phyloP scores from a whole-genome alignment of 2,113 vertebrate species.

The Balaeniceps rex region DNA sequence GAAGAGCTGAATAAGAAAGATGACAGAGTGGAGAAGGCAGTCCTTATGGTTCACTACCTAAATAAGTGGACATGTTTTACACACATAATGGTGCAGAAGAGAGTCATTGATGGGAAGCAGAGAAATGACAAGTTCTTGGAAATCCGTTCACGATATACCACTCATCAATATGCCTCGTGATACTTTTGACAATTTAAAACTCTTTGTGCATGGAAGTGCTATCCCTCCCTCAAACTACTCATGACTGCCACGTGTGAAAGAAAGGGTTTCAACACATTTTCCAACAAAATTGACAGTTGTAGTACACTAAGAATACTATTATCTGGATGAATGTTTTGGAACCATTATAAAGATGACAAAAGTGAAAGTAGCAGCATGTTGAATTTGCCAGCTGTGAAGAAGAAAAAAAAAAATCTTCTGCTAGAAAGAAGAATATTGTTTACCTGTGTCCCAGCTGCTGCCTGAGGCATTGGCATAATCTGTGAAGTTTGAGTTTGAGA shows the following conservation, averaged over 20 bases:
- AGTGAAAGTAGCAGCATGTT: constrained; percentile 1
- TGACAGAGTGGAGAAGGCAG: not conserved
- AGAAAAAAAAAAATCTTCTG: not conserved
- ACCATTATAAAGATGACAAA: constrained; percentile 13
- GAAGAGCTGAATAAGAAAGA: constrained; percentile 10
- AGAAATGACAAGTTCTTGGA: not conserved
- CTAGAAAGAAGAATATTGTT: constrained; percentile 8
- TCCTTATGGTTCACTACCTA: not conserved
- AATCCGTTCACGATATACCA: not conserved
- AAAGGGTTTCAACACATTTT: not conserved
- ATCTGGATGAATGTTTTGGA: not conserved
- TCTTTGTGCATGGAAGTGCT: not conserved
- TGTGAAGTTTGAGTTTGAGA: constrained; percentile 68
- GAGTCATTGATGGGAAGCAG: not conserved
- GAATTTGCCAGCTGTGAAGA: not conserved
- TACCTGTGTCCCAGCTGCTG: constrained; percentile 76
- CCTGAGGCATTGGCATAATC: constrained; percentile 69
- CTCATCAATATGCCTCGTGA: not conserved
- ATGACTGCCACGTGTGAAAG: not conserved
- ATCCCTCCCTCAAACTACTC: not conserved
- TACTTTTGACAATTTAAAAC: not conserved
- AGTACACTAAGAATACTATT: not conserved
- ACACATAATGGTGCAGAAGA: not conserved
- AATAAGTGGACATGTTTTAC: not conserved
- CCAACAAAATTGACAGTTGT: not conserved